These are phyloP conservation scores for Danaus melanippus DNA, from an alignment of 1,140 invertebrate genomes.

Conservation along the genomic window DNA sequence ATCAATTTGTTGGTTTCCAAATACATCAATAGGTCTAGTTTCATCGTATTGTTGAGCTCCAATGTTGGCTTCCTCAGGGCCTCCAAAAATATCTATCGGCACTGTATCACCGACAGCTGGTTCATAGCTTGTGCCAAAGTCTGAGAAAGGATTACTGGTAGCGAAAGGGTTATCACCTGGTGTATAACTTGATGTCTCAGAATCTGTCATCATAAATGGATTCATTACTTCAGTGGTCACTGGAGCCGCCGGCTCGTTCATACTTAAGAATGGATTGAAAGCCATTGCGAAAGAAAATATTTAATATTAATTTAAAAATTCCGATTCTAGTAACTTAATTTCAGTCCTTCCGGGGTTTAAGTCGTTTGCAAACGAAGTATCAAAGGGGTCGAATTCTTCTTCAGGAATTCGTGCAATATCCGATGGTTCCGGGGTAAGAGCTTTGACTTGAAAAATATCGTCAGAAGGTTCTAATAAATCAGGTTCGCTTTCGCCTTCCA, in stretches of 20 bases:
- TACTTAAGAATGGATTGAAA: slow-evolving; percentile 84
- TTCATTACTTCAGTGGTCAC: slow-evolving; percentile 74
- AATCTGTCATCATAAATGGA: slow-evolving; percentile 80
- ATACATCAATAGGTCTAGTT: slow-evolving; percentile 32
- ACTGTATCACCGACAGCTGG: slow-evolving; percentile 65
- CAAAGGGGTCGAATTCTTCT: slow-evolving; percentile 81
- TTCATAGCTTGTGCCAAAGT: slow-evolving; percentile 72
- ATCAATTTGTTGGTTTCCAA: slow-evolving; percentile 27
- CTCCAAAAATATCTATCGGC: slow-evolving; percentile 58
- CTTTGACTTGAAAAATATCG: slow-evolving; percentile 77
- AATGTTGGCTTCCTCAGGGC: slow-evolving; percentile 37
- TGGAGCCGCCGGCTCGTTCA: slow-evolving; percentile 72
- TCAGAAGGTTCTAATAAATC: slow-evolving; percentile 74
- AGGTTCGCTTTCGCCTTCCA: slow-evolving; percentile 30
- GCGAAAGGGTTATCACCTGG: slow-evolving; percentile 76
- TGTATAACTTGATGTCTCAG: slow-evolving; percentile 39
- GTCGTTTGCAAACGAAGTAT: slow-evolving; percentile 83
- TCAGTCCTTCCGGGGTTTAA: slow-evolving; percentile 84
- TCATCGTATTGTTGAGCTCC: slow-evolving; percentile 49
- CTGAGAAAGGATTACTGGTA: slow-evolving; percentile 75
- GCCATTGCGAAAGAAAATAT: slow-evolving; percentile 68
- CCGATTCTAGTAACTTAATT: slow-evolving; percentile 82
- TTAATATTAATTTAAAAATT: slow-evolving; percentile 72
- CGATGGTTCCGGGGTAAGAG: slow-evolving; percentile 76
- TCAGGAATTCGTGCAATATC: slow-evolving; percentile 48